Conservation (phyloP, 2,888 invertebrate species). For the Malthinus seriepunctatus region DNA sequence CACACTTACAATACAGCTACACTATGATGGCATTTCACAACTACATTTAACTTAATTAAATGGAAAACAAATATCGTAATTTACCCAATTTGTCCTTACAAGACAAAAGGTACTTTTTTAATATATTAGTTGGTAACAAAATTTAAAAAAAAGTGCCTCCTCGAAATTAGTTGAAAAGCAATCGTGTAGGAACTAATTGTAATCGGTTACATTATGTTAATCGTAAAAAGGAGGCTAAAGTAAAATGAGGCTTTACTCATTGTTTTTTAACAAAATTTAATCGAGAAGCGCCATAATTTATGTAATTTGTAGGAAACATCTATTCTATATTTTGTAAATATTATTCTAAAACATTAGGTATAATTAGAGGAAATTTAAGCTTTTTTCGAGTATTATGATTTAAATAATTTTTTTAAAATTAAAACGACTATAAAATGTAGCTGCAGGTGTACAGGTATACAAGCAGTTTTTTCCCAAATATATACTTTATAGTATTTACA, state of each 20-base stretch:
- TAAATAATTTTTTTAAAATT: constrained; percentile 4
- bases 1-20: constrained; percentile 49
- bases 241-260: background rate
- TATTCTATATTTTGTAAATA: constrained; percentile 17
- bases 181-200: constrained; percentile 16
- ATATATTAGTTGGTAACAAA: constrained; percentile 19
- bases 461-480: constrained; percentile 12
- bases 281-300: constrained; percentile 2
- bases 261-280: constrained; percentile 1
- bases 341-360: constrained; percentile 18
- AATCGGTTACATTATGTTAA: background rate
- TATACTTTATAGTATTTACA: background rate
- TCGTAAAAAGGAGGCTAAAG: background rate
- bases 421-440: constrained; percentile 2
- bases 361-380: constrained; percentile 18
- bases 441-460: constrained; percentile 9
- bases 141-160: constrained; percentile 1
- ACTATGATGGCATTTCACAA: constrained; percentile 52
- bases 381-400: constrained; percentile 16
- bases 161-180: constrained; percentile 8
- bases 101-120: no score
- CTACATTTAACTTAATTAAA: constrained; percentile 43
- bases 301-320: constrained; percentile 12
- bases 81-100: background rate
- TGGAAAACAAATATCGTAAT: constrained; percentile 14